Base-by-base conservation (phyloP, 2,113 vertebrate genomes). In the Myxocyprinus asiaticus region DNA sequence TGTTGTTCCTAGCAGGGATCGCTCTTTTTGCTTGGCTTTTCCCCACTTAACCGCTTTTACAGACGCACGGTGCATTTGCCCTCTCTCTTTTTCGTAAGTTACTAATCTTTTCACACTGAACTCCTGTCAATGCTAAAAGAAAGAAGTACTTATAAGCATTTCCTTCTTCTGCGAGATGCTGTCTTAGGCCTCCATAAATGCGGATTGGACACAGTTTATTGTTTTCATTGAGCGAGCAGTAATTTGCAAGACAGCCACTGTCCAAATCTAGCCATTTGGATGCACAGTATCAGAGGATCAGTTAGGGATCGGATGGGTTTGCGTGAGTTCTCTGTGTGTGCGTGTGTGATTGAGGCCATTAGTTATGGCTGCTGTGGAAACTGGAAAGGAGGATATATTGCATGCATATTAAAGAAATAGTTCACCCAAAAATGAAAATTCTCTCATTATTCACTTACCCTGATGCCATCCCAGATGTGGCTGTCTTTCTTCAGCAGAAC, bases 201-300 rank as follows among this genome's bases (percentile, higher is more conserved):
- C 42, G 66, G 67, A 76, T 76, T 69, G 53, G 47, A 22, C 47
- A 68, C 33, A 6, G 44, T 48, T 62, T 7, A 67, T 69, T 67
- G 61, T 78, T 74, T 74, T 58, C 7, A 9, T 55, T 33, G 69
- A 74, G 70, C 17, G 4, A 67, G 15, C 9, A 14, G 74, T 53
- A 63, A 63, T 9, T 42, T 42, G 5, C 3, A 8, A 11, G 8
- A 10, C 22, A 33, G n/a, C 22, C 22, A 33, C 22, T 33, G 22
- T 3, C 22, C 73, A 65, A 64, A 77, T 69, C 56, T 68, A 75
- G 75, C 79, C 62, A 22, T 84, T 81, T 78, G 63, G 62, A 51
- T 75, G 64, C 67, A 62, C 15, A 15, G 50, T 58, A 48, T 66
- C 64, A 48, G 55, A 12, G 59, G 53, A 68, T 67, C 42, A 47